Conservation (phyloP, 2,113 vertebrate genomes). For the Struthidea cinerea region DNA sequence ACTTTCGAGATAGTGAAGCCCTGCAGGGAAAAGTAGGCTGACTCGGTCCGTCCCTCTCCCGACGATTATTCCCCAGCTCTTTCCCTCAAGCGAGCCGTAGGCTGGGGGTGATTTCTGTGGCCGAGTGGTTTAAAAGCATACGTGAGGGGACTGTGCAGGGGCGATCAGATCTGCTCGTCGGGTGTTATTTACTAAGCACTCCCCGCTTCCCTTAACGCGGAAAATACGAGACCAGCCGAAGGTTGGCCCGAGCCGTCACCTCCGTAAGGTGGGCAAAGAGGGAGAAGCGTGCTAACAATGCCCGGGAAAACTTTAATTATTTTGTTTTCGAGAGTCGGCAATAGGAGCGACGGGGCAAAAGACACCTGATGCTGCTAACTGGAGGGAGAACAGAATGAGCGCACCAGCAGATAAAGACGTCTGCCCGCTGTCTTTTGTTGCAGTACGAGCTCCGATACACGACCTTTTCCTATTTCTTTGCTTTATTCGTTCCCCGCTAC, state of each 20-base stretch:
- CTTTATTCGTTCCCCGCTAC: background rate
- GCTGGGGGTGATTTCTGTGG: background rate
- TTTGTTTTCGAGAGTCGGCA: background rate
- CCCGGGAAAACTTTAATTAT: rapidly evolving
- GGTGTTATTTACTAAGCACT: background rate
- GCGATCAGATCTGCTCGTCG: background rate
- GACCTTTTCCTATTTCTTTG: background rate
- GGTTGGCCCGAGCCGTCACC: background rate
- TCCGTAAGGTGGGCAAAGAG: background rate
- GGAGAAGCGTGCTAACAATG: background rate
- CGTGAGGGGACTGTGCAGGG: background rate
- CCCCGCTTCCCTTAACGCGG: too few relatives aligned
- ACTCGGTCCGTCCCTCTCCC: background rate
- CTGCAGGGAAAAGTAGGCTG: background rate
- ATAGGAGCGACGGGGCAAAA: background rate
- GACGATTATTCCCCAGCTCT: background rate
- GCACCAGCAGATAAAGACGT: background rate
- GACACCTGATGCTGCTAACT: background rate
- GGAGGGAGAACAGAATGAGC: background rate
- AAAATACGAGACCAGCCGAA: background rate
- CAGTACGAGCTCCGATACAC: background rate
- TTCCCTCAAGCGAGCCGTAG: background rate
- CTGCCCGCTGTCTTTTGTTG: background rate
- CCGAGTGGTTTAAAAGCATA: background rate
- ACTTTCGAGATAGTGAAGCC: background rate